Base-by-base conservation (phyloP, 2,888 invertebrate species). In the Stenurella melanura region DNA sequence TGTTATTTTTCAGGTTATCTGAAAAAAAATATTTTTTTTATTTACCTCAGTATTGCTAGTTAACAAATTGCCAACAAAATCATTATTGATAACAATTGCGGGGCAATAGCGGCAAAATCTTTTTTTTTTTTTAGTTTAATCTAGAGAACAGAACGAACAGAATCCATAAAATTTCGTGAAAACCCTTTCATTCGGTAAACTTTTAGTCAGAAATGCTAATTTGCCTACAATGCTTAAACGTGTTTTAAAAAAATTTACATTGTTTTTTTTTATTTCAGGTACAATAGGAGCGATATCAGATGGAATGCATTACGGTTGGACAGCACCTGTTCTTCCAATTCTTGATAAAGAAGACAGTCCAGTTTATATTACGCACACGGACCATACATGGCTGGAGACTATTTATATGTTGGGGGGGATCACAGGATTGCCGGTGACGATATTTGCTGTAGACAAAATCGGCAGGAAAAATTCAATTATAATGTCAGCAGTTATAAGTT, bases 231-330 rank as follows among this genome's bases (percentile, higher is more conserved):
- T n/a, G n/a, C n/a, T n/a, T 26, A 26, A 26, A 34, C 9, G 30
- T 34, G 7, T 34, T 34, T 34, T 34, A 34, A 34, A 34, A 34
- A 34, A 6, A 34, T 42, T 42, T 42, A 11, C 12, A 50, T n/a
- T n/a, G 1, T 50, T 50, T n/a, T 50, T n/a, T n/a, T 71, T 50
- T 72, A 60, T 88, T 88, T 57, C 82, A 90, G 90, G 87, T 80
- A 90, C 89, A 19, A 81, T 89, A 38, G 88, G 88, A 69, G 89
- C 89, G n/a, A 87, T 90, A 57, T 88, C 89, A 18, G 90, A 90
- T 87, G 90, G 90, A 70, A 89, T 90, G 88, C 88, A 89, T 79
- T 90, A 90, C 60, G 89, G 89, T 17, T 90, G 90, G 90, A 88
- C 89, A 17, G 87, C 89, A 5, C 89, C 90, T 15, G 85, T 88